phyloP scores from a whole-genome alignment of 2,888 invertebrate species.

The Ophioninae sp. region DNA sequence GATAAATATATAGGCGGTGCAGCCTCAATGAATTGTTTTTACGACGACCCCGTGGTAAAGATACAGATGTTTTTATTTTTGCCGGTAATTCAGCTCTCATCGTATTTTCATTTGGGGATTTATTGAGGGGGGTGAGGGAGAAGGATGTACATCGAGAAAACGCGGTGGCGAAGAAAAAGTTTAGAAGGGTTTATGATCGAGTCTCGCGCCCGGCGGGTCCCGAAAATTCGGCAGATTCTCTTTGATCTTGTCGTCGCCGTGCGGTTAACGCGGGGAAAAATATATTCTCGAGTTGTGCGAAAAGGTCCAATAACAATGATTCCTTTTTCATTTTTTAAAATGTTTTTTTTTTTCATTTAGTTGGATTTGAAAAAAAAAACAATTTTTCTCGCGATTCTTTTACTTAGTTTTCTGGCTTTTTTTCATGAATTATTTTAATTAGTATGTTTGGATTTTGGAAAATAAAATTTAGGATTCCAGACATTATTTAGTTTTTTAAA shows the following conservation, averaged over 20 bases:
- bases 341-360: neutral
- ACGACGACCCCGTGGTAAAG: constrained; percentile 56
- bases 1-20: constrained; percentile 45
- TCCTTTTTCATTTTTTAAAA: neutral
- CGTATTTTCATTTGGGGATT: constrained; percentile 77
- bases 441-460: too few relatives aligned
- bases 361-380: neutral
- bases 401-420: too few relatives aligned
- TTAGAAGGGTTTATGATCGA: constrained; percentile 69
- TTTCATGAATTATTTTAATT: too few relatives aligned
- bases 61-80: constrained; percentile 48
- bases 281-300: neutral
- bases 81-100: constrained; percentile 47
- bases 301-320: constrained; percentile 23
- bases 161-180: constrained; percentile 24
- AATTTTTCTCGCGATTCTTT: too few relatives aligned
- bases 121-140: constrained; percentile 68
- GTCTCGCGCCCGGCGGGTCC: constrained; percentile 49
- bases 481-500: too few relatives aligned
- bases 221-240: constrained; percentile 70
- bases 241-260: constrained; percentile 69
- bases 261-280: constrained; percentile 1
- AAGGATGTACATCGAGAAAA: constrained; percentile 27
- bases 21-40: constrained; percentile 77
- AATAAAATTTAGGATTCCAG: too few relatives aligned